phyloP scores from a whole-genome alignment of 2,888 invertebrate species.

The Himalopsyche anomala region DNA sequence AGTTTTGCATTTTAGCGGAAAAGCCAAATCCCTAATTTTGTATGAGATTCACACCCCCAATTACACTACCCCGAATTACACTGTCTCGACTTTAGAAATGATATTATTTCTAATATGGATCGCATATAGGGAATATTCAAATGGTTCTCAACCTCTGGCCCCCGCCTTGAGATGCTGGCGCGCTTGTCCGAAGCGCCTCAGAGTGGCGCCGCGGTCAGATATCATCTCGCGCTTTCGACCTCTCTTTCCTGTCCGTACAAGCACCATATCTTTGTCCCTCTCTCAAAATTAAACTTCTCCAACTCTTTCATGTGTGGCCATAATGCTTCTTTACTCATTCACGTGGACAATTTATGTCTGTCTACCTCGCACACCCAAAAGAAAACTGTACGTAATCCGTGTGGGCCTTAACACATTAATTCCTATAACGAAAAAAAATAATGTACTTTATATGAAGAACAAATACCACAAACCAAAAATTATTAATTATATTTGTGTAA shows the following conservation, averaged over 20 bases:
- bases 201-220: slow-evolving; percentile 63
- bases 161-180: slow-evolving; percentile 41
- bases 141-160: slow-evolving; percentile 41
- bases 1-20: no score
- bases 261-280: neutral
- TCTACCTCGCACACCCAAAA: neutral
- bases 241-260: slow-evolving; percentile 36
- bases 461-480: no score
- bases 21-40: no score
- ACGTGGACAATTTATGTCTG: neutral
- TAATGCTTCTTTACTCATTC: slow-evolving; percentile 28
- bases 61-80: no score
- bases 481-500: no score
- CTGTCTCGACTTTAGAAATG: no score
- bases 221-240: slow-evolving; percentile 61
- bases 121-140: no score
- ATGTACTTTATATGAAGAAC: no score
- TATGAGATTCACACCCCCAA: no score
- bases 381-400: neutral
- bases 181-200: slow-evolving; percentile 59
- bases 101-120: no score
- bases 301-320: slow-evolving; percentile 47
- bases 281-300: slow-evolving; percentile 45
- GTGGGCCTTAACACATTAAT: slow-evolving; percentile 20
- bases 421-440: neutral